A percentile compares a stretch with the other conserved stretches of the same genome.
Evolutionary conservation across 2,888 invertebrate genomes (phyloP).

Genomic region (Acrobeloides nanus): DNA sequence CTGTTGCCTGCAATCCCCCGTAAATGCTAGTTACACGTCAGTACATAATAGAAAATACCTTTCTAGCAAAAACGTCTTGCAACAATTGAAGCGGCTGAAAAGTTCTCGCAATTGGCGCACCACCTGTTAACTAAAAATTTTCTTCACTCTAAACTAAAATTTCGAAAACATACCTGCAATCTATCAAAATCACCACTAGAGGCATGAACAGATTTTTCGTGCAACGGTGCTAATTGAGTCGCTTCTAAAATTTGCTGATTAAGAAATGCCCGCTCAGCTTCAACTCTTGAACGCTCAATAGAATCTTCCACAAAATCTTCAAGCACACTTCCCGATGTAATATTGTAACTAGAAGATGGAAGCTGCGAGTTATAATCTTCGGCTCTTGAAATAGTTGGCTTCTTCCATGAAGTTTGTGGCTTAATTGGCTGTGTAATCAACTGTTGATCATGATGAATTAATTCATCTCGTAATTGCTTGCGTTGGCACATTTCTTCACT

Average conservation of each 20-base stretch:
- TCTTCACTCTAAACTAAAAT: too few species aligned
- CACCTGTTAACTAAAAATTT: too few species aligned
- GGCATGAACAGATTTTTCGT: too few species aligned
- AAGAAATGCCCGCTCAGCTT: conserved; percentile 47
- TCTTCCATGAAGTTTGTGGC: conserved; percentile 2
- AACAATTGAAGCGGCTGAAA: conserved; percentile 11
- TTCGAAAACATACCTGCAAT: too few species aligned
- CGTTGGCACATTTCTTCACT: conserved; percentile 38
- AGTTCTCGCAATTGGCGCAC: too few species aligned
- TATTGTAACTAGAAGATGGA: not conserved
- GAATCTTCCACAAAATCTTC: conserved; percentile 19
- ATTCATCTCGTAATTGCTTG: conserved; percentile 22
- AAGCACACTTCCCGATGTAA: conserved; percentile 8
- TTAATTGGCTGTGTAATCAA: too few species aligned
- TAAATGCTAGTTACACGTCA: too few species aligned
- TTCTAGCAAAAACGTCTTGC: conserved; percentile 15
- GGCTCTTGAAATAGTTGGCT: not conserved
- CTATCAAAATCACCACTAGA: too few species aligned
- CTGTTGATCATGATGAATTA: conserved; percentile 6
- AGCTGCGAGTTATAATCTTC: not conserved
- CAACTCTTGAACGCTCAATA: conserved; percentile 32
- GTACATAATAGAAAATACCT: too few species aligned
- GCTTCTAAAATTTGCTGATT: conserved; percentile 40
- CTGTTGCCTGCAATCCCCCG: too few species aligned
- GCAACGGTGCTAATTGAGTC: too few species aligned